Percentiles rank a stretch among this genome's conserved stretches.
These are phyloP conservation scores for Isurus oxyrinchus DNA, from an alignment of 2,113 vertebrate genomes.

Conservation along the genomic window DNA sequence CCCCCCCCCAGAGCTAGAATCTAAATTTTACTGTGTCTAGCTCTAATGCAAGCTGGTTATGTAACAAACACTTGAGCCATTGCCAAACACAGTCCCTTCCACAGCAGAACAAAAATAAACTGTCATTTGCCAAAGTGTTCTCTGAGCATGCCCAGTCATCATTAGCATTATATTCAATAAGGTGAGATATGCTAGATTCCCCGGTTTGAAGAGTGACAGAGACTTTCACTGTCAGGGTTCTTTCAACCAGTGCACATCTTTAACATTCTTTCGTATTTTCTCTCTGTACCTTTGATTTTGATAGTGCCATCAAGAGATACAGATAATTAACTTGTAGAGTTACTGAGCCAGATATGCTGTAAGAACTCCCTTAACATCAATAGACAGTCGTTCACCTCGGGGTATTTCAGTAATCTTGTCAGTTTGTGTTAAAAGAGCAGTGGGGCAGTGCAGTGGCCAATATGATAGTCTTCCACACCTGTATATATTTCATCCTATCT, in stretches of 20 bases:
- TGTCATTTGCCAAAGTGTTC: neutral
- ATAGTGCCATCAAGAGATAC: neutral
- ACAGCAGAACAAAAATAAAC: neutral
- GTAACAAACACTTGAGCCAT: neutral
- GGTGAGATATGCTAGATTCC: neutral
- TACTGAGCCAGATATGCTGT: neutral
- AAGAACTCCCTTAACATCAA: neutral
- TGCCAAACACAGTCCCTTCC: neutral
- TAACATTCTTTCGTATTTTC: neutral
- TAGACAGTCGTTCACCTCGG: neutral
- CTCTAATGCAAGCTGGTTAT: neutral
- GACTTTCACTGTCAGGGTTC: neutral
- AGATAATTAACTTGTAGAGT: neutral
- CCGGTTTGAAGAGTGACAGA: neutral
- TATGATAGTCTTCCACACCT: neutral
- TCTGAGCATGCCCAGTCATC: neutral
- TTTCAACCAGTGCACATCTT: neutral
- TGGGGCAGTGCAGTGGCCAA: neutral
- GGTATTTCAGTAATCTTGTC: neutral
- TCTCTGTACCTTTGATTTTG: neutral
- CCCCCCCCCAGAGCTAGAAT: neutral
- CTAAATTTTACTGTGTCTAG: neutral
- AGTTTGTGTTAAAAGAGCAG: neutral
- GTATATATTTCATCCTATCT: neutral
- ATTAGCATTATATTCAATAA: neutral